Evolutionary conservation across 2,888 invertebrate genomes (phyloP), one percentile per base, ranked within the genome.

Genomic region (Heterodera filipjevi): DNA sequence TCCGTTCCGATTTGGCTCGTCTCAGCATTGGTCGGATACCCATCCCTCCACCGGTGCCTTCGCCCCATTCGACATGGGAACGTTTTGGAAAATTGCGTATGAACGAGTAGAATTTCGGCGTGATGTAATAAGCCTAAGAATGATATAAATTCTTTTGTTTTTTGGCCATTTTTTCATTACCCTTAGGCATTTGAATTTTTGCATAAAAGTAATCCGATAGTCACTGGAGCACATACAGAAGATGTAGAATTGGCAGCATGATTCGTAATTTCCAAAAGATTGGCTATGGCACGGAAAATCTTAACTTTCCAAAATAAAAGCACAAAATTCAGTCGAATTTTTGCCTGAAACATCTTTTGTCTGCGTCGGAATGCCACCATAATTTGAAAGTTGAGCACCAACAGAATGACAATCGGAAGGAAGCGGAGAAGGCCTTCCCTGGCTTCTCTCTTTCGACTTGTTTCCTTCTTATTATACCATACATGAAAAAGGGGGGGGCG

Each of bases 141-240:
- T 49, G n/a, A 5, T 19, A n/a, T 5, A 32, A 27, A 39, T 32
- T 66, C n/a, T 14, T 12, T 14, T 49, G n/a, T 19, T 66, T n/a
- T 10, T 39, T 39, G 39, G 39, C 12, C 8, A 39, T 10, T 12
- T 39, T 12, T 12, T 39, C 12, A 39, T 10, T 39, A 85, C 84
- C 59, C 84, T 75, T 71, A 84, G 83, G 75, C 85, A 85, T 10
- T 84, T 77, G 66, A 89, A 89, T 78, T 87, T 89, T 59, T 85
- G 85, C 71, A 87, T 82, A 80, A 89, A 89, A 6, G 89, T 89
- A 86, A 84, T 89, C 88, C 82, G 89, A 89, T 80, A 89, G 79
- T 49, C 78, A 32, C 27, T 84, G 2, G 86, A 86, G 80, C 88
- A 89, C n/a, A 86, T 82, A 71, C 87, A 87, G 81, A 87, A 87